These are phyloP conservation scores for Lasius platythorax DNA, from an alignment of 2,888 invertebrate genomes.

Conservation along the genomic window DNA sequence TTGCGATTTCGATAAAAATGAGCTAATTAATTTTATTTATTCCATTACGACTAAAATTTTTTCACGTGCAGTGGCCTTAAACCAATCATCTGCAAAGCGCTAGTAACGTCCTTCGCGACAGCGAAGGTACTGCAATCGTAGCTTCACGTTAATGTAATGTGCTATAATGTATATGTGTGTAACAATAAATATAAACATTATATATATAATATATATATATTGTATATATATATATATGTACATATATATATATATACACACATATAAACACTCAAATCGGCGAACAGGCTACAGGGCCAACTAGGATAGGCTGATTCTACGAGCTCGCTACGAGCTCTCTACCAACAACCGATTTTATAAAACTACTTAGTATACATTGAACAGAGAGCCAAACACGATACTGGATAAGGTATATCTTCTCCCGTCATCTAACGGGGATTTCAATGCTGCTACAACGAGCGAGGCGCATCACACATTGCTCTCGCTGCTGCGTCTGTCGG, in stretches of 20 bases:
- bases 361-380: constrained; percentile 78
- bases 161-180: too few relatives aligned
- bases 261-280: neutral
- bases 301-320: constrained; percentile 67
- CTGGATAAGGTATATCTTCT: constrained; percentile 65
- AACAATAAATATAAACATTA: too few relatives aligned
- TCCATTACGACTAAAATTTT: too few relatives aligned
- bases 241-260: neutral
- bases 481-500: constrained; percentile 17
- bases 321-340: constrained; percentile 58
- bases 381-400: constrained; percentile 60
- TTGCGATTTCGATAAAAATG: too few relatives aligned
- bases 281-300: constrained; percentile 52
- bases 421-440: constrained; percentile 71
- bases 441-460: constrained; percentile 58
- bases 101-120: too few relatives aligned
- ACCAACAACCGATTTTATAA: constrained; percentile 75
- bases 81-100: too few relatives aligned
- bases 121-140: too few relatives aligned
- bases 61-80: too few relatives aligned
- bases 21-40: too few relatives aligned
- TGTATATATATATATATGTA: too few relatives aligned
- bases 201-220: too few relatives aligned
- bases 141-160: too few relatives aligned
- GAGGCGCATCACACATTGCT: constrained; percentile 27